phyloP scores from a whole-genome alignment of 2,797 vertebrate species.

The Pyrocephalus nanus region DNA sequence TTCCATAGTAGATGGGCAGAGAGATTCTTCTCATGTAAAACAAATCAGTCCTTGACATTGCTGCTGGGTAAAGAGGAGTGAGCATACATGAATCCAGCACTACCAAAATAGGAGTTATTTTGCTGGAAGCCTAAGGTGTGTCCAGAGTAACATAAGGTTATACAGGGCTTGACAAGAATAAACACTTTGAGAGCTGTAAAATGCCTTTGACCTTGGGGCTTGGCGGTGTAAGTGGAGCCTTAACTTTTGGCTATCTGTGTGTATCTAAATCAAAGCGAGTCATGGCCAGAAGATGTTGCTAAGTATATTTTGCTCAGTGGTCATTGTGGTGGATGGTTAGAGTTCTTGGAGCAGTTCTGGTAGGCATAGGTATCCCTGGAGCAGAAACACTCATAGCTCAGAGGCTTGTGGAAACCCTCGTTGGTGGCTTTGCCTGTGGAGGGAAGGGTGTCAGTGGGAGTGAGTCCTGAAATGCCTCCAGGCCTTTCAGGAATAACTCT shows the following conservation, averaged over 20 bases:
- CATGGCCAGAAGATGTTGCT: background rate
- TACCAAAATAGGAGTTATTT: conserved; percentile 16
- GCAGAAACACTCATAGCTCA: background rate
- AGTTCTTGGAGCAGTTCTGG: background rate
- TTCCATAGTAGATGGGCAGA: background rate
- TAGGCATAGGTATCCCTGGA: background rate
- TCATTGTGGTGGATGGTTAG: background rate
- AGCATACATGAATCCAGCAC: background rate
- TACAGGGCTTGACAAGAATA: conserved; percentile 26
- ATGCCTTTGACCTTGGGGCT: conserved; percentile 29
- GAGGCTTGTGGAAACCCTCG: background rate
- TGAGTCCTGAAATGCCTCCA: background rate
- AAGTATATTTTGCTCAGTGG: conserved; percentile 4
- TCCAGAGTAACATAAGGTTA: background rate
- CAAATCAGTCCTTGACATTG: background rate
- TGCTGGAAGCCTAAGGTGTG: background rate
- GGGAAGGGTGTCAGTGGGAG: background rate
- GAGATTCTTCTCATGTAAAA: background rate
- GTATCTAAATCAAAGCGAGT: background rate
- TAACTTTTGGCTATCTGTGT: background rate
- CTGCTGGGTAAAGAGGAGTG: background rate
- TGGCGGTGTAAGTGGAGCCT: background rate
- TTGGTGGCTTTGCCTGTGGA: rapidly evolving
- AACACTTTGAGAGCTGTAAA: conserved; percentile 17
- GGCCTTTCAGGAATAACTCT: background rate